Conservation (phyloP, 1,140 invertebrate species). For the Lucilia sericata region DNA sequence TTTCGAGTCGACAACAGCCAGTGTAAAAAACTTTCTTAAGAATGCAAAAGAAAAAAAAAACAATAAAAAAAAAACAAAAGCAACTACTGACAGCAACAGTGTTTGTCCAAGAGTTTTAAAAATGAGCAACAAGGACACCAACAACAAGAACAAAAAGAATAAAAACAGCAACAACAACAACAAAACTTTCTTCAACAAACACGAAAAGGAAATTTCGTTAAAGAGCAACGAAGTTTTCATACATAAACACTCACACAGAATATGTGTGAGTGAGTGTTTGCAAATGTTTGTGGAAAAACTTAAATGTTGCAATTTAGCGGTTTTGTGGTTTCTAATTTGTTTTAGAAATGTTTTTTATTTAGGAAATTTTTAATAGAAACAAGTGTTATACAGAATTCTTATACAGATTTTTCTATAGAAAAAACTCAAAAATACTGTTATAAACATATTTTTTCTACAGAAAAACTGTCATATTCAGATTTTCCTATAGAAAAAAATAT, state of each 20-base stretch:
- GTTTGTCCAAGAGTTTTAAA: not conserved
- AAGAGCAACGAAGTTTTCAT: conserved; percentile 15
- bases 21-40: no score
- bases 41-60: no score
- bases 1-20: no score
- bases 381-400: no score
- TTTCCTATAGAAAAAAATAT: no score
- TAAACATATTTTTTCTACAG: no score
- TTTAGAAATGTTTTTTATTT: no score
- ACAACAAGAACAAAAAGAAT: not conserved
- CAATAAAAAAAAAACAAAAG: not conserved
- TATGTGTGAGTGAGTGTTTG: not conserved
- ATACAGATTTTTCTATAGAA: no score
- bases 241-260: not conserved
- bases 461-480: no score
- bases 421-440: no score
- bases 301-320: not conserved
- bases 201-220: conserved; percentile 16
- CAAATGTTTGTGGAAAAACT: not conserved
- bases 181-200: not conserved
- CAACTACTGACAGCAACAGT: conserved; percentile 17
- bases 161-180: not conserved
- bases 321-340: no score
- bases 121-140: conserved; percentile 19
- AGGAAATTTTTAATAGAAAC: no score